Conservation (phyloP, 2,797 vertebrate species). For the Peromyscus eremicus region DNA sequence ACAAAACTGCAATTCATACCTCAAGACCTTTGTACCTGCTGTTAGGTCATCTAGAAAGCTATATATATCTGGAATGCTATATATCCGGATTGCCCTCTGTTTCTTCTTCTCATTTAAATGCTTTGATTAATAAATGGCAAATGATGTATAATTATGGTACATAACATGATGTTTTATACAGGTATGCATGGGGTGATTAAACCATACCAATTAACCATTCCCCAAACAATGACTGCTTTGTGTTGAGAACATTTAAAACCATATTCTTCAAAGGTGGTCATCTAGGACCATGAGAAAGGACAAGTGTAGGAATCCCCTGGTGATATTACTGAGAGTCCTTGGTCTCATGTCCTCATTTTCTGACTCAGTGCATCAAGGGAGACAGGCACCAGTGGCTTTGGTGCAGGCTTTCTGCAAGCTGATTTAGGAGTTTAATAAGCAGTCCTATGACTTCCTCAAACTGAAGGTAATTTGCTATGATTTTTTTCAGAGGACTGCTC, state of each 20-base stretch:
- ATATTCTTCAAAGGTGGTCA: neutral
- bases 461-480: slow-evolving; percentile 59
- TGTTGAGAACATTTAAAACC: neutral
- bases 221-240: neutral
- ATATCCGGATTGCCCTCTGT: neutral
- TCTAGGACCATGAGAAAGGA: neutral
- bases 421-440: slow-evolving; percentile 53
- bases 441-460: neutral
- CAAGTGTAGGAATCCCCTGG: neutral
- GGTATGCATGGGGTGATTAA: neutral
- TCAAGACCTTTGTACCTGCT: neutral
- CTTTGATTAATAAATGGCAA: neutral
- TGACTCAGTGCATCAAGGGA: neutral
- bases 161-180: neutral
- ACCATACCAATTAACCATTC: neutral
- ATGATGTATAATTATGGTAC: neutral
- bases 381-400: neutral
- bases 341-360: neutral
- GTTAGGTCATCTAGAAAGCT: neutral
- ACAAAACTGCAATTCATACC: neutral
- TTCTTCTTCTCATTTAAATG: neutral
- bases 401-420: neutral
- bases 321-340: neutral
- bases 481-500: slow-evolving; percentile 37
- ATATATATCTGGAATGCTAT: too few relatives aligned